Percentiles rank a stretch among this genome's conserved stretches.
phyloP scores from a whole-genome alignment of 2,113 vertebrate genomes.

The Limanda limanda region DNA sequence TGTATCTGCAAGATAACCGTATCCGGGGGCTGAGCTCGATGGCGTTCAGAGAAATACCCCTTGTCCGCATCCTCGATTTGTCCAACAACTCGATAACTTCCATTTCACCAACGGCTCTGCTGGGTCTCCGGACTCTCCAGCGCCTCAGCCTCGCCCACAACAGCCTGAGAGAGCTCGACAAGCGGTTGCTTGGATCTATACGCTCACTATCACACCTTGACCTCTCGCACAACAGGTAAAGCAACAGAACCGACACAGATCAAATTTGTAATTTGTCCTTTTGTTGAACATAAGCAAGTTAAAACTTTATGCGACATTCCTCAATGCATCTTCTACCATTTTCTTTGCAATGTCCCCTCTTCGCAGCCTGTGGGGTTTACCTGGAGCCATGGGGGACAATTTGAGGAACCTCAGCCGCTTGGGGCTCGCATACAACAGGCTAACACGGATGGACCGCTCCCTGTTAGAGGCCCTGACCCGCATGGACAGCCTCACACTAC shows the following conservation, averaged over 20 bases:
- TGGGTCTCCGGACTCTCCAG: constrained; percentile 86
- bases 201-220: constrained; percentile 89
- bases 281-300: neutral
- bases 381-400: constrained; percentile 85
- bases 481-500: constrained; percentile 87
- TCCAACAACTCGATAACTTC: constrained; percentile 93
- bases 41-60: constrained; percentile 85
- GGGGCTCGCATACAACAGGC: constrained; percentile 88
- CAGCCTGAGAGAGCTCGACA: constrained; percentile 89
- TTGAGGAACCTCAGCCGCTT: constrained; percentile 90
- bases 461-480: constrained; percentile 89
- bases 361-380: constrained; percentile 84
- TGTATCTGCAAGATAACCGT: constrained; percentile 92
- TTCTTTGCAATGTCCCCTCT: constrained; percentile 3
- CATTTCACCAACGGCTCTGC: constrained; percentile 86
- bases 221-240: constrained; percentile 89
- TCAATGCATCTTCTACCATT: neutral
- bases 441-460: constrained; percentile 87
- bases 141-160: constrained; percentile 91
- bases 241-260: neutral
- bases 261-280: neutral
- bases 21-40: constrained; percentile 88
- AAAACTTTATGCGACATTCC: neutral
- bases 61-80: constrained; percentile 89
- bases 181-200: constrained; percentile 86